A percentile compares a stretch with the other conserved stretches of the same genome.
phyloP scores from a whole-genome alignment of 2,888 invertebrate species.

The Blera fallax region DNA sequence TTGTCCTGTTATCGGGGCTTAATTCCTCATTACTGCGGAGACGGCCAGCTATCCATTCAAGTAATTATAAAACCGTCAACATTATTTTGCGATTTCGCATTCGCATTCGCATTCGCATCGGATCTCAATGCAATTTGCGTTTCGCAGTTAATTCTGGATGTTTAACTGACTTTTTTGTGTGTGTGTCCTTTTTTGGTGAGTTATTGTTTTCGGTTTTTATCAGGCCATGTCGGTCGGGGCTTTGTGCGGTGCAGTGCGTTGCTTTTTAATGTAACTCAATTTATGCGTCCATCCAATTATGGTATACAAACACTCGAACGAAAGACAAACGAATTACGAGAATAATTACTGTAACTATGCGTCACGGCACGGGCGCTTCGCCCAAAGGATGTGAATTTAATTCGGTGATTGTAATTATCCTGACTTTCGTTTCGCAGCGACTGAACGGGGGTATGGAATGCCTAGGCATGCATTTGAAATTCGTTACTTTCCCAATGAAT shows the following conservation, averaged over 20 bases:
- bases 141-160: slow-evolving; percentile 65
- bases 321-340: slow-evolving; percentile 71
- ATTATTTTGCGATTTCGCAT: slow-evolving; percentile 50
- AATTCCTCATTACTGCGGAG: slow-evolving; percentile 67
- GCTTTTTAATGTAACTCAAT: slow-evolving; percentile 68
- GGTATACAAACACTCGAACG: slow-evolving; percentile 56
- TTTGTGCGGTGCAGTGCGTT: slow-evolving; percentile 11
- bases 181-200: slow-evolving; percentile 22
- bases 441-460: too few species aligned
- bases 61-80: slow-evolving; percentile 71
- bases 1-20: slow-evolving; percentile 72
- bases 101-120: not conserved
- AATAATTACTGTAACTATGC: slow-evolving; percentile 66
- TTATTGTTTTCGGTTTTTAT: slow-evolving; percentile 62
- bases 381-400: slow-evolving; percentile 66
- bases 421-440: slow-evolving; percentile 13
- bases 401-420: slow-evolving; percentile 70
- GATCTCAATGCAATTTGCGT: slow-evolving; percentile 41
- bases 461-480: slow-evolving; percentile 58
- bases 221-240: slow-evolving; percentile 22
- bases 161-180: slow-evolving; percentile 28
- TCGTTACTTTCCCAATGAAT: slow-evolving; percentile 68
- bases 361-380: not conserved
- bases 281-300: slow-evolving; percentile 71
- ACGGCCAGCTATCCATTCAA: slow-evolving; percentile 35